Evolutionary conservation across 1,140 invertebrate species (phyloP).

Genomic region (Tetragnatha versicolor): DNA sequence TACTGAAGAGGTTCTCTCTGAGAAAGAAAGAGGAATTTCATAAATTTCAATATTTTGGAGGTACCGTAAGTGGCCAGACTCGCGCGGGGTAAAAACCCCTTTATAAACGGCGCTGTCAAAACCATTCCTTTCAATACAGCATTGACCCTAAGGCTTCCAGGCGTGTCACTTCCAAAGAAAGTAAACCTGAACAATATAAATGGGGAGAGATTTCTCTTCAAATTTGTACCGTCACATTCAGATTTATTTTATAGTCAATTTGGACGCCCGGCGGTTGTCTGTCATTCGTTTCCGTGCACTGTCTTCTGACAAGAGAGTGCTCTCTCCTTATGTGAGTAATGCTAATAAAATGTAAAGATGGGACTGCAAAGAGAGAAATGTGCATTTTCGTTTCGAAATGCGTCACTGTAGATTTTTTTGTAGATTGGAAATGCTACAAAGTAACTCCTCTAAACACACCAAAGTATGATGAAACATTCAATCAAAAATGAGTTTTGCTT

Average conservation of each 20-base stretch:
- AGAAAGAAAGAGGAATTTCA: too few relatives aligned
- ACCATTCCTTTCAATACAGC: slow-evolving; percentile 20
- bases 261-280: slow-evolving; percentile 14
- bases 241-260: slow-evolving; percentile 50
- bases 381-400: too few relatives aligned
- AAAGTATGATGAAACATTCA: too few relatives aligned
- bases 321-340: slow-evolving; percentile 7
- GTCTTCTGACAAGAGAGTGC: neutral
- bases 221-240: slow-evolving; percentile 34
- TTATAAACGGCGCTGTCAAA: slow-evolving; percentile 43
- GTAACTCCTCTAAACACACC: too few relatives aligned
- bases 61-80: slow-evolving; percentile 3
- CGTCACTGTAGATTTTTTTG: too few relatives aligned
- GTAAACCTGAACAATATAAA: slow-evolving; percentile 32
- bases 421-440: too few relatives aligned
- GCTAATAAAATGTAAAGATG: slow-evolving; percentile 31
- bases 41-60: slow-evolving; percentile 16
- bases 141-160: slow-evolving; percentile 7
- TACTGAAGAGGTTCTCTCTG: too few relatives aligned
- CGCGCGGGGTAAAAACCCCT: neutral
- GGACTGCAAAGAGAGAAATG: neutral
- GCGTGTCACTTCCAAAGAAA: neutral
- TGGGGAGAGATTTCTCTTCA: slow-evolving; percentile 12
- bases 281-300: slow-evolving; percentile 10
- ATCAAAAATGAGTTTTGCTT: too few relatives aligned